Percentiles rank a stretch among this genome's conserved stretches.
phyloP scores from a whole-genome alignment of 2,888 invertebrate genomes.

The Caenorhabditis sinica region DNA sequence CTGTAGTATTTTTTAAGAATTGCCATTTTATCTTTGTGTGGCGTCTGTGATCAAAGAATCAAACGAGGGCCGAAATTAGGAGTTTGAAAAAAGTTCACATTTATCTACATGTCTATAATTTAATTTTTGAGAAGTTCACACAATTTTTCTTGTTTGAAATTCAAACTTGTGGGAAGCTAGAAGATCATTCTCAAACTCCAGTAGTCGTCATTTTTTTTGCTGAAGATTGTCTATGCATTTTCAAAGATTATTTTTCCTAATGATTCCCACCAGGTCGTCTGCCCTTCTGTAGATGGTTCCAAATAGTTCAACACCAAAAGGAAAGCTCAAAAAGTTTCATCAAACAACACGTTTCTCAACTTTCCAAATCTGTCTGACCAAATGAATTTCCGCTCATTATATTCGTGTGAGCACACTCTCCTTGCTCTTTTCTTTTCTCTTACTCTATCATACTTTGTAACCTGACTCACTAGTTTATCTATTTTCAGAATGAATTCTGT shows the following conservation, averaged over 20 bases:
- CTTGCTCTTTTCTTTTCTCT: slow-evolving; percentile 2
- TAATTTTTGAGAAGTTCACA: too few species aligned
- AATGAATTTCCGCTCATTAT: slow-evolving; percentile 14
- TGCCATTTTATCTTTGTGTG: neutral
- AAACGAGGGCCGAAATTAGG: neutral
- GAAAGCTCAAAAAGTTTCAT: slow-evolving; percentile 23
- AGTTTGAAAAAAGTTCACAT: neutral
- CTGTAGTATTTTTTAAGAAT: neutral
- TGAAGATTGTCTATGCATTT: too few species aligned
- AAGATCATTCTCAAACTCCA: too few species aligned
- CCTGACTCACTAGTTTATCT: too few species aligned
- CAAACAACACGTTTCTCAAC: slow-evolving; percentile 21
- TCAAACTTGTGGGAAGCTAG: too few species aligned
- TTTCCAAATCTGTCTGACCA: neutral
- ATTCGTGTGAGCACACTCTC: slow-evolving; percentile 13
- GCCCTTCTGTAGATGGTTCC: neutral
- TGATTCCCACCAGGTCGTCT: neutral
- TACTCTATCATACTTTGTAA: neutral
- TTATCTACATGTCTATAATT: too few species aligned
- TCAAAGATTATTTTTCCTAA: neutral
- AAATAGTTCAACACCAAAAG: slow-evolving; percentile 6
- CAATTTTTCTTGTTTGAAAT: too few species aligned
- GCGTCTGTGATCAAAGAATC: neutral
- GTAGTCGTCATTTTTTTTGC: too few species aligned
- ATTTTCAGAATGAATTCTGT: slow-evolving; percentile 12